These are phyloP conservation scores for Perithous albicinctus DNA, from an alignment of 2,888 invertebrate species.

Conservation along the genomic window DNA sequence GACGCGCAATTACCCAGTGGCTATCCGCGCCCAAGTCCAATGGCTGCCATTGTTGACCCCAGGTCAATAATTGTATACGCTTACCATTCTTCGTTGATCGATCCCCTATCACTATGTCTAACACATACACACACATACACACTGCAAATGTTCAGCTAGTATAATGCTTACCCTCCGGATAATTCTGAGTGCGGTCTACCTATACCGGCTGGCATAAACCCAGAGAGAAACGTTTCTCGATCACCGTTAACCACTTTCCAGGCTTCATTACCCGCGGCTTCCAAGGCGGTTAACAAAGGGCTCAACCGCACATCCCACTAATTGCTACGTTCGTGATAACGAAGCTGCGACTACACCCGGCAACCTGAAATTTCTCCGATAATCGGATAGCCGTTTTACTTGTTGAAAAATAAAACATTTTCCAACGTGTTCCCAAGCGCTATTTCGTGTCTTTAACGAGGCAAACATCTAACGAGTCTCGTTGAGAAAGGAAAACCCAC, in stretches of 20 bases:
- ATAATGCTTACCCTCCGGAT: not conserved
- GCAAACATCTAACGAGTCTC: conserved; percentile 40
- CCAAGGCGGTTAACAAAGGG: conserved; percentile 66
- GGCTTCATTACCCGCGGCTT: conserved; percentile 64
- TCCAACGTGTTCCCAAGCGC: not conserved
- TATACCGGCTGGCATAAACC: not conserved
- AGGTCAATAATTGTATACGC: conserved; percentile 47
- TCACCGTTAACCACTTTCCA: conserved; percentile 59
- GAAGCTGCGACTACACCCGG: conserved; percentile 40
- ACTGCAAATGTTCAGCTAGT: not conserved
- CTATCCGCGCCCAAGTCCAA: conserved; percentile 3
- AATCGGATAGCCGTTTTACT: conserved; percentile 40
- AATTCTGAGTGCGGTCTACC: conserved; percentile 11
- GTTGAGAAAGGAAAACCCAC: conserved; percentile 4
- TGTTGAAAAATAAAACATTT: conserved; percentile 17
- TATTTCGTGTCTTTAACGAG: conserved; percentile 26
- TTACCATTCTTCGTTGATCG: conserved; percentile 49
- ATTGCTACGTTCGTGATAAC: conserved; percentile 68
- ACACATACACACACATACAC: not conserved
- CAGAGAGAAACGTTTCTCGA: conserved; percentile 49
- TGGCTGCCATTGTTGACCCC: conserved; percentile 19
- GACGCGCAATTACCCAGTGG: conserved; percentile 45
- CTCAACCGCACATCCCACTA: conserved; percentile 64
- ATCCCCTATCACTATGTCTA: not conserved
- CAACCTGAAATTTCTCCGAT: conserved; percentile 53